These are phyloP conservation scores for Zoanthus sociatus DNA, from an alignment of 92 coral and sea anemone species.

Conservation along the genomic window DNA sequence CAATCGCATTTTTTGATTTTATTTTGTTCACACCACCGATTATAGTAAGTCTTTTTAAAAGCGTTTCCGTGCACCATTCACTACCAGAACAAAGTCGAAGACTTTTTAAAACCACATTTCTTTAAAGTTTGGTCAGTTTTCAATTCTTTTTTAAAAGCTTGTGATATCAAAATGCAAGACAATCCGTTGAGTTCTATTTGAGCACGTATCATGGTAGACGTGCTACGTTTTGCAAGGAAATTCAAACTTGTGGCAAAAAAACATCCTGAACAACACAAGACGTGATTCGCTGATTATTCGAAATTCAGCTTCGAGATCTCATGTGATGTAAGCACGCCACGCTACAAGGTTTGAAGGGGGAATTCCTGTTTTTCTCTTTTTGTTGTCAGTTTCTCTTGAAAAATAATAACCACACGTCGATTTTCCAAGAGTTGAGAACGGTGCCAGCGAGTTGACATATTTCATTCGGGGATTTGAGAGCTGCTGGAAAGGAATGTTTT, in stretches of 20 bases:
- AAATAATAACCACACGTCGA: conserved; percentile 95
- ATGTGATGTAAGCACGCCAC: conserved; percentile 82
- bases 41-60: too few relatives aligned
- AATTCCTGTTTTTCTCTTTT: conserved; percentile 91
- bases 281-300: background rate
- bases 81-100: too few relatives aligned
- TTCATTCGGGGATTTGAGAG: conserved; percentile 70
- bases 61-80: too few relatives aligned
- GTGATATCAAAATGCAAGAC: too few relatives aligned
- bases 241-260: background rate
- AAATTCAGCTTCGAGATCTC: background rate
- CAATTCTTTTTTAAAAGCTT: too few relatives aligned
- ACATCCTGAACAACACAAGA: background rate
- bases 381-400: conserved; percentile 87
- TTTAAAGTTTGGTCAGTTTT: too few relatives aligned
- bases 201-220: background rate
- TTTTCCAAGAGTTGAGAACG: conserved; percentile 93
- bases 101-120: too few relatives aligned
- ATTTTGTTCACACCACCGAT: too few relatives aligned
- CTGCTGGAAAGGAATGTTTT: conserved; percentile 52
- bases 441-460: conserved; percentile 89
- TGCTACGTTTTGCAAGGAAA: background rate
- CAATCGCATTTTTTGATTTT: too few relatives aligned
- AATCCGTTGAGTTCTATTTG: too few relatives aligned
- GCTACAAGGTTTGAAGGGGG: conserved; percentile 97